Percentiles rank a stretch among this genome's conserved stretches.
Evolutionary conservation across 2,888 invertebrate genomes (phyloP).

Genomic region (Lasioglossum oenotherae): DNA sequence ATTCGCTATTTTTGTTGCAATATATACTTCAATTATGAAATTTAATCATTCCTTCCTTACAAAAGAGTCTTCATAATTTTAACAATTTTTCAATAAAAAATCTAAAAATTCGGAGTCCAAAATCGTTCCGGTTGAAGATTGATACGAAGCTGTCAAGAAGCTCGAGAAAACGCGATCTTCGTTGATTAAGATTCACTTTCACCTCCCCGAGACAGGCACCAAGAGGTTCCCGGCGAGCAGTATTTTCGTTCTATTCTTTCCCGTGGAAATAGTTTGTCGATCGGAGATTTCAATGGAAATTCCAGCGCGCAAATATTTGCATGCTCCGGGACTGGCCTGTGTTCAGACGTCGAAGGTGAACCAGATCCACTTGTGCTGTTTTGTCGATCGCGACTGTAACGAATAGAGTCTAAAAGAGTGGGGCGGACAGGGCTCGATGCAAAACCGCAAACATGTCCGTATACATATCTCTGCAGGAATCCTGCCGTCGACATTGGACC

Average conservation of each 20-base stretch:
- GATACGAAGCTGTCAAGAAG: background rate
- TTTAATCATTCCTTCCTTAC: background rate
- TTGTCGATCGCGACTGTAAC: slow-evolving; percentile 49
- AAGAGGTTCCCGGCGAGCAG: background rate
- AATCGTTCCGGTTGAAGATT: background rate
- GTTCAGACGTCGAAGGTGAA: slow-evolving; percentile 44
- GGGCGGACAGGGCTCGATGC: slow-evolving; percentile 32
- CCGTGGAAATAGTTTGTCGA: slow-evolving; percentile 20
- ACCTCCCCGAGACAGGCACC: background rate
- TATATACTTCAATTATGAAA: background rate
- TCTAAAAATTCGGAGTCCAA: background rate
- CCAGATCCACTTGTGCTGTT: slow-evolving; percentile 45
- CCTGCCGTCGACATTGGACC: slow-evolving; percentile 68
- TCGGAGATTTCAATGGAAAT: slow-evolving; percentile 38
- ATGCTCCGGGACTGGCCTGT: background rate
- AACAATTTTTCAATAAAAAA: background rate
- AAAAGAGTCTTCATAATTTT: background rate
- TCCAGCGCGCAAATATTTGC: slow-evolving; percentile 49
- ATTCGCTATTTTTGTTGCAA: background rate
- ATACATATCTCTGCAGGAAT: slow-evolving; percentile 60
- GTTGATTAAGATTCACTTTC: background rate
- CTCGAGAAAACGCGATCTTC: background rate
- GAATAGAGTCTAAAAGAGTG: slow-evolving; percentile 53
- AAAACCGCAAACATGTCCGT: slow-evolving; percentile 68
- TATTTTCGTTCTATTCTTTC: slow-evolving; percentile 4